These are phyloP conservation scores for Hemibagrus wyckioides DNA, from an alignment of 2,113 vertebrate species.

Conservation along the genomic window DNA sequence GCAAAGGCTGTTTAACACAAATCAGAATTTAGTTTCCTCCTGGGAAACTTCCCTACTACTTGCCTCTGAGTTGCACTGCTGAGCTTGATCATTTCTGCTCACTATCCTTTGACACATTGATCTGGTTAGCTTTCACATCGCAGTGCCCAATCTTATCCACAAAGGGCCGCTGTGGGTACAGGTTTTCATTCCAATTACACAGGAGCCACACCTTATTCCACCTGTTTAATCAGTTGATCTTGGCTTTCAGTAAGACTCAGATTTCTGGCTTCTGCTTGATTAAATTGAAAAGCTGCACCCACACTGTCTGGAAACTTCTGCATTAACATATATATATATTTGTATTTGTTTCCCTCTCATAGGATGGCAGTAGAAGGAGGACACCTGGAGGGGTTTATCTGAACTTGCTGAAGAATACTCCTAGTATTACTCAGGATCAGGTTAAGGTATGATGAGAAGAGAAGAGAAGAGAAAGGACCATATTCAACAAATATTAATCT, in stretches of 20 bases:
- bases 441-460: constrained; percentile 76
- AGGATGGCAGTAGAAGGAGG: constrained; percentile 91
- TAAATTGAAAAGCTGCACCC: no score
- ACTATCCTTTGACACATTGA: no score
- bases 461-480: no score
- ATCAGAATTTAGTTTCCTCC: not conserved
- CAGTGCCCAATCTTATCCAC: no score
- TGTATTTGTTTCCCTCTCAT: not conserved
- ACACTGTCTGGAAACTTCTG: not conserved
- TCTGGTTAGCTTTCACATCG: no score
- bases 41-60: not conserved
- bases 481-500: not conserved
- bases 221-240: no score
- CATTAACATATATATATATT: not conserved
- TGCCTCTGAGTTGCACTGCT: not conserved
- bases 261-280: not conserved
- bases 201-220: no score
- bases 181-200: no score
- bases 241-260: no score
- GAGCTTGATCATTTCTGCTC: not conserved
- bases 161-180: no score
- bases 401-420: constrained; percentile 91
- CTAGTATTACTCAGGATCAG: constrained; percentile 84
- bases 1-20: not conserved
- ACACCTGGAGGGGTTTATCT: constrained; percentile 96